Conservation (phyloP, 2,888 invertebrate species). For the Pammene aurita region DNA sequence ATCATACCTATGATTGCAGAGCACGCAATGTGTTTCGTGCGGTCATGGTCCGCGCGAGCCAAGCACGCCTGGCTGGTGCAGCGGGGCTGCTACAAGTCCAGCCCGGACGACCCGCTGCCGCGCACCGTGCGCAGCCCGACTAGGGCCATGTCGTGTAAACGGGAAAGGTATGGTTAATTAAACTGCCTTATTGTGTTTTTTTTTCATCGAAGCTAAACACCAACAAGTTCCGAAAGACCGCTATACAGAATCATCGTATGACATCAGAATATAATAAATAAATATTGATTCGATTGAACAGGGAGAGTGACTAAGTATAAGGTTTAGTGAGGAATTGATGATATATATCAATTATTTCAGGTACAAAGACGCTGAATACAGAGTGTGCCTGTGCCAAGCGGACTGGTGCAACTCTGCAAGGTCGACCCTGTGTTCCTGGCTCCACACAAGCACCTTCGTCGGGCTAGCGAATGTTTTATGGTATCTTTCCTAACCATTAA, state of each 20-base stretch:
- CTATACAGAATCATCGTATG: too few species aligned
- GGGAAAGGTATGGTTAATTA: conserved; percentile 56
- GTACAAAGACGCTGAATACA: conserved; percentile 68
- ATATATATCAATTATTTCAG: conserved; percentile 54
- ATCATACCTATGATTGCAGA: conserved; percentile 52
- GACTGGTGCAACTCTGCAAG: conserved; percentile 70
- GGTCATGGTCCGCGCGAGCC: conserved; percentile 69
- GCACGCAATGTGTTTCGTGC: conserved; percentile 73
- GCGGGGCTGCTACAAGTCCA: conserved; percentile 68
- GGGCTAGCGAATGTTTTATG: conserved; percentile 12
- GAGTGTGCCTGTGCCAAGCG: conserved; percentile 70
- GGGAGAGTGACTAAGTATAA: neutral
- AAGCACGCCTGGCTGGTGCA: conserved; percentile 75
- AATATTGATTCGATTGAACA: too few species aligned
- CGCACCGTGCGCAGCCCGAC: conserved; percentile 57
- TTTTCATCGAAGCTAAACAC: too few species aligned
- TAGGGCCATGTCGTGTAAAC: conserved; percentile 69
- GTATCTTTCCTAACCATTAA: conserved; percentile 15
- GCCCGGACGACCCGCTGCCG: conserved; percentile 56
- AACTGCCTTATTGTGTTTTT: too few species aligned
- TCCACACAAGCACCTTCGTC: neutral
- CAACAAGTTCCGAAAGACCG: too few species aligned
- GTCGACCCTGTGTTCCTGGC: conserved; percentile 12
- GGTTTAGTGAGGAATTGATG: too few species aligned
- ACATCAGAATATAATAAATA: too few species aligned